Conservation (phyloP, 2,797 vertebrate species). For the Paedocypris micromegethes region DNA sequence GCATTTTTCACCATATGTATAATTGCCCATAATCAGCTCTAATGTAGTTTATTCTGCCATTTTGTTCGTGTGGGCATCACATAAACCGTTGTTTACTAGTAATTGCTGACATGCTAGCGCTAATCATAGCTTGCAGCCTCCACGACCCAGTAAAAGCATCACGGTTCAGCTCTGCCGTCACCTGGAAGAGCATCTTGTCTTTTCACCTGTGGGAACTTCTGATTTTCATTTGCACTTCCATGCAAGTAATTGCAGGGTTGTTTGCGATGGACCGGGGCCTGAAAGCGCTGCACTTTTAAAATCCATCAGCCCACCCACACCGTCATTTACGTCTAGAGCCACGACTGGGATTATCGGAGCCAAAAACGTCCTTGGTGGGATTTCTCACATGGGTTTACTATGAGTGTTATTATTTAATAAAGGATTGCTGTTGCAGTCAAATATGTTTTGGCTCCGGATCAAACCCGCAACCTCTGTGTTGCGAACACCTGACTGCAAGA, state of each 20-base stretch:
- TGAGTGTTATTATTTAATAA: no score
- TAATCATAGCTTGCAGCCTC: background rate
- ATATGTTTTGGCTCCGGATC: no score
- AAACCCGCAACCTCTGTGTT: no score
- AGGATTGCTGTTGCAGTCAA: no score
- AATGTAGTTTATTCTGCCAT: slow-evolving; percentile 11
- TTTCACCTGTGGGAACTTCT: slow-evolving; percentile 25
- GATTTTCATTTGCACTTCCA: slow-evolving; percentile 19
- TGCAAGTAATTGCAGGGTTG: slow-evolving; percentile 55
- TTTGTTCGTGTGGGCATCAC: slow-evolving; percentile 3
- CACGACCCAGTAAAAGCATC: background rate
- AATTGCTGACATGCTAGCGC: slow-evolving; percentile 12
- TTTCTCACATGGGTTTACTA: background rate
- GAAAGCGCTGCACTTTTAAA: slow-evolving; percentile 41
- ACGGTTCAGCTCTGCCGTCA: background rate
- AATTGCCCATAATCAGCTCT: background rate
- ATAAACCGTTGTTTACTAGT: slow-evolving; percentile 23
- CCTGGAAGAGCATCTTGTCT: slow-evolving; percentile 15
- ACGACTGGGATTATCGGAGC: slow-evolving; percentile 58
- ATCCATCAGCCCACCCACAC: slow-evolving; percentile 44
- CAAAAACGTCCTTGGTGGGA: slow-evolving; percentile 29
- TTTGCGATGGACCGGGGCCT: slow-evolving; percentile 35
- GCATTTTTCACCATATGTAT: slow-evolving; percentile 4
- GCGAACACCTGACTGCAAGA: no score
- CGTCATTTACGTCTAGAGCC: slow-evolving; percentile 58